phyloP scores from a whole-genome alignment of 2,888 invertebrate species.

The Rotaria socialis region DNA sequence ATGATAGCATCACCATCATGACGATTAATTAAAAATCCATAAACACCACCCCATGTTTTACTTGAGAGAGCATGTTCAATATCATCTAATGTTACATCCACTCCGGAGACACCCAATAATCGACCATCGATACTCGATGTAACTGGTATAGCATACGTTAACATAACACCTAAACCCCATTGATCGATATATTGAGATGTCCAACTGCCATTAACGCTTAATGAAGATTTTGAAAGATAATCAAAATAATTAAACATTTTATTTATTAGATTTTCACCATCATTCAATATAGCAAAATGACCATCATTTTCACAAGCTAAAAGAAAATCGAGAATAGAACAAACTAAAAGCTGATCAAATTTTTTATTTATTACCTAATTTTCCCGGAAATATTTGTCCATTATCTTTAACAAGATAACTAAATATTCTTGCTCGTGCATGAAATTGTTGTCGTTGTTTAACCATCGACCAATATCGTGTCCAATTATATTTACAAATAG shows the following conservation, averaged over 20 bases:
- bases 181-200: slow-evolving; percentile 60
- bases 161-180: slow-evolving; percentile 60
- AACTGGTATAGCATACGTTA: slow-evolving; percentile 59
- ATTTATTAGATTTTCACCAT: slow-evolving; percentile 59
- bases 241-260: slow-evolving; percentile 60
- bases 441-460: slow-evolving; percentile 52
- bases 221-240: slow-evolving; percentile 57
- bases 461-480: slow-evolving; percentile 58
- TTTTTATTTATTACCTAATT: slow-evolving; percentile 47
- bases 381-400: slow-evolving; percentile 59
- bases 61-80: slow-evolving; percentile 59
- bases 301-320: slow-evolving; percentile 51
- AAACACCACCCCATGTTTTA: slow-evolving; percentile 60
- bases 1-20: slow-evolving; percentile 59
- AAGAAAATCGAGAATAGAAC: not conserved
- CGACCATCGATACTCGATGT: slow-evolving; percentile 49
- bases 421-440: slow-evolving; percentile 57
- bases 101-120: slow-evolving; percentile 60
- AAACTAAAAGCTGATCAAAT: not conserved
- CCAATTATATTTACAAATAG: slow-evolving; percentile 60
- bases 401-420: slow-evolving; percentile 60
- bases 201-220: slow-evolving; percentile 57
- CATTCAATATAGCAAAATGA: slow-evolving; percentile 55
- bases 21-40: slow-evolving; percentile 59
- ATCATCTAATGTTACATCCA: slow-evolving; percentile 60